Evolutionary conservation across 2,888 invertebrate genomes (phyloP).

Genomic region (Stenolophus ochropezus): DNA sequence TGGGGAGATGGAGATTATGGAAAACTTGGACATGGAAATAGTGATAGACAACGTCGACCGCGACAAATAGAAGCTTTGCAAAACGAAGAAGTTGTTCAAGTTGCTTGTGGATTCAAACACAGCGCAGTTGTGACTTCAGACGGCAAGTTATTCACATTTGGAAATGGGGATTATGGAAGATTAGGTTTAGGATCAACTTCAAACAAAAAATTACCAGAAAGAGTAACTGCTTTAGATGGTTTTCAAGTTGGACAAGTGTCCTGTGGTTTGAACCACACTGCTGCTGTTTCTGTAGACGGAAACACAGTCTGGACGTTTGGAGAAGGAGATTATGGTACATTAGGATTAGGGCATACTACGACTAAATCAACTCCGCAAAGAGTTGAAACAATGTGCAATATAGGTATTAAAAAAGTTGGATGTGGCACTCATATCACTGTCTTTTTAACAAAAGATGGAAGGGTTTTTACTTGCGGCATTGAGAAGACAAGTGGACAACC

Average conservation of each 20-base stretch:
- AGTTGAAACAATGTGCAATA: constrained; percentile 75
- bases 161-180: constrained; percentile 80
- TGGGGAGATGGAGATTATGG: constrained; percentile 82
- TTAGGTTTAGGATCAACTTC: constrained; percentile 77
- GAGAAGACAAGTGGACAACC: constrained; percentile 78
- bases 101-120: constrained; percentile 80
- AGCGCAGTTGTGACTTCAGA: constrained; percentile 79
- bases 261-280: constrained; percentile 80
- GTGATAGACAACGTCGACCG: constrained; percentile 78
- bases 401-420: constrained; percentile 76
- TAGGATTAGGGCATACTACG: constrained; percentile 74
- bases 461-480: constrained; percentile 78
- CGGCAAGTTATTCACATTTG: constrained; percentile 80
- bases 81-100: constrained; percentile 77
- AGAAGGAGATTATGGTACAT: constrained; percentile 80
- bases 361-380: constrained; percentile 74
- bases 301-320: constrained; percentile 79
- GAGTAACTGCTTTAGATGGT: constrained; percentile 74
- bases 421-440: constrained; percentile 80
- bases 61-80: constrained; percentile 79
- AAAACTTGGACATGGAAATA: constrained; percentile 80
- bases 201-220: constrained; percentile 79
- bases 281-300: constrained; percentile 77
- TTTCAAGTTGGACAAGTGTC: constrained; percentile 75
- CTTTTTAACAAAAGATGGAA: constrained; percentile 77